These are phyloP conservation scores for Mormyrus hasselquistii DNA, from an alignment of 2,797 vertebrate species.

Conservation along the genomic window DNA sequence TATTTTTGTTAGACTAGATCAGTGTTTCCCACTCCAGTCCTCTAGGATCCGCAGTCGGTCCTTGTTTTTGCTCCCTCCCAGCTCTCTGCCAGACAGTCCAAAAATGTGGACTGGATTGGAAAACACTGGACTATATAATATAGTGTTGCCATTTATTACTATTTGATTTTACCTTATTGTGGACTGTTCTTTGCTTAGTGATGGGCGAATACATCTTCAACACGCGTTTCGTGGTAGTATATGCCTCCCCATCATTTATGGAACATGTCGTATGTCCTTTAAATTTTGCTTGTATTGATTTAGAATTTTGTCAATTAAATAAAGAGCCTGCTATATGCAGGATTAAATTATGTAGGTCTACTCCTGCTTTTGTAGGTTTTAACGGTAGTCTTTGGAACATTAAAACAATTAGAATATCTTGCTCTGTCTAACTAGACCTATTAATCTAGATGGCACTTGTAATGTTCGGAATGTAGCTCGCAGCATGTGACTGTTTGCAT, in stretches of 20 bases:
- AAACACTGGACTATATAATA: constrained; percentile 60
- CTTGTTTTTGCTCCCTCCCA: background rate
- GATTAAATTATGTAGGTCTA: background rate
- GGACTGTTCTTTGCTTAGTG: background rate
- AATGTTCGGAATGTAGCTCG: background rate
- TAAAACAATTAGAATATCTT: background rate
- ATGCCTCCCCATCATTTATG: background rate
- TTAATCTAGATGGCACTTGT: background rate
- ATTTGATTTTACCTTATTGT: background rate
- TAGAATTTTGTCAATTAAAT: background rate
- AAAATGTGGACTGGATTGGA: background rate
- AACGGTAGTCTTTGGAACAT: background rate
- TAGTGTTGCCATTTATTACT: constrained; percentile 63
- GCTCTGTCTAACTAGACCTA: background rate
- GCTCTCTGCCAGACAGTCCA: background rate
- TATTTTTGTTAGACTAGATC: constrained; percentile 71
- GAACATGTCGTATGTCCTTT: background rate
- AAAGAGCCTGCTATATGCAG: background rate
- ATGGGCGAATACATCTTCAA: background rate
- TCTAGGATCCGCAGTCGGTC: background rate
- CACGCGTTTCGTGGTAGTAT: background rate
- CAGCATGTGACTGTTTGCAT: background rate
- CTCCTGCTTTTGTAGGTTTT: background rate
- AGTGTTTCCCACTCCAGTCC: background rate
- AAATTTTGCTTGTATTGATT: background rate